A percentile compares a stretch with the other conserved stretches of the same genome.
phyloP scores from a whole-genome alignment of 1,140 invertebrate genomes.

The Apis cerana region DNA sequence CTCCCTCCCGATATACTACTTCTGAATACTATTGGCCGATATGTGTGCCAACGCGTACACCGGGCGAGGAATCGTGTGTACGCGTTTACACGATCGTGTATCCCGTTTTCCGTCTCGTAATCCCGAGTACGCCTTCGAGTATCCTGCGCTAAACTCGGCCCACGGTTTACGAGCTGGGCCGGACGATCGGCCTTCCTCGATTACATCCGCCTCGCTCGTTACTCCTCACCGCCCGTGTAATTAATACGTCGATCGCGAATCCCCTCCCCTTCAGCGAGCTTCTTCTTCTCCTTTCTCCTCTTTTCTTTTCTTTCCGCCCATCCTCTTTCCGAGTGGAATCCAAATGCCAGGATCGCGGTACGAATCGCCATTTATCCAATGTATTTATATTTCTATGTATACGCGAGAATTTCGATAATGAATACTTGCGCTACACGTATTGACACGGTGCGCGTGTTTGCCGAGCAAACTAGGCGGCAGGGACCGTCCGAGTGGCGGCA shows the following conservation, averaged over 20 bases:
- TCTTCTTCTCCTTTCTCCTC: not conserved
- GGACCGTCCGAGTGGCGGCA: too few species aligned
- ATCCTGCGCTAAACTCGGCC: not conserved
- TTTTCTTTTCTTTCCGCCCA: too few species aligned
- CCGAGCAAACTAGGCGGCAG: too few species aligned
- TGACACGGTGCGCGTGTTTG: too few species aligned
- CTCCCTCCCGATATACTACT: constrained; percentile 48
- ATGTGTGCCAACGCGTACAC: constrained; percentile 30
- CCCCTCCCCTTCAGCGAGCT: too few species aligned
- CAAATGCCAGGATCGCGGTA: too few species aligned
- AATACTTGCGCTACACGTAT: too few species aligned
- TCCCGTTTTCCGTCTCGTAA: constrained; percentile 36
- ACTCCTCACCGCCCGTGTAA: constrained; percentile 34
- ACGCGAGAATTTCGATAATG: too few species aligned
- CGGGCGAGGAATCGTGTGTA: constrained; percentile 2
- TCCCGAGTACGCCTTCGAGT: constrained; percentile 1
- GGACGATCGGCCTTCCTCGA: constrained; percentile 62
- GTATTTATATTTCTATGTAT: too few species aligned
- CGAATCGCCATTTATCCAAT: too few species aligned
- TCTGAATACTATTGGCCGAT: constrained; percentile 59
- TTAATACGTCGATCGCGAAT: constrained; percentile 60
- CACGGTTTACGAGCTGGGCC: constrained; percentile 47
- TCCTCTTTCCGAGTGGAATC: too few species aligned
- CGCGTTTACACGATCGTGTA: constrained; percentile 1
- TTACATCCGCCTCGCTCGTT: constrained; percentile 36